These are phyloP conservation scores for Hycleus cichorii DNA, from an alignment of 1,140 invertebrate genomes.

Conservation along the genomic window DNA sequence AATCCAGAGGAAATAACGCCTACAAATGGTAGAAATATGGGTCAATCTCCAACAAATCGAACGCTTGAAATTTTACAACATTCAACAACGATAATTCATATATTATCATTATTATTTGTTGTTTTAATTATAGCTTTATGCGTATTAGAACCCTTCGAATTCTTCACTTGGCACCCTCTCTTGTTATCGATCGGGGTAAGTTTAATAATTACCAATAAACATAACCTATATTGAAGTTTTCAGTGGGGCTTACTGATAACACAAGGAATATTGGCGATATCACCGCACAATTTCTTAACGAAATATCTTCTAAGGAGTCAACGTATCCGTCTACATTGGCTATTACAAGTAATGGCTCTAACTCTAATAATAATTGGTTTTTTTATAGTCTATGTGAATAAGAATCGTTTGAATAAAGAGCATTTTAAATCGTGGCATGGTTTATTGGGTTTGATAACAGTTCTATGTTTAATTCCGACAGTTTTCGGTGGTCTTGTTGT, in stretches of 20 bases:
- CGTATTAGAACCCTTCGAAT: conserved; percentile 23
- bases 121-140: conserved; percentile 24
- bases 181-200: conserved; percentile 32
- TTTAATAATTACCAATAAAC: not conserved
- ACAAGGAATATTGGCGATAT: too few relatives aligned
- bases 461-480: conserved; percentile 19
- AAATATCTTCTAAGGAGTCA: too few relatives aligned
- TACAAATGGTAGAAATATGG: too few relatives aligned
- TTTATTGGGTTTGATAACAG: conserved; percentile 24
- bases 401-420: conserved; percentile 23
- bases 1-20: too few relatives aligned
- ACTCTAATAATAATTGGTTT: conserved; percentile 21
- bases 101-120: conserved; percentile 23
- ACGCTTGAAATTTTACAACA: not conserved
- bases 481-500: conserved; percentile 20
- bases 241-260: too few relatives aligned
- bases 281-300: too few relatives aligned
- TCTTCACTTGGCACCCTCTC: conserved; percentile 34
- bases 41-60: too few relatives aligned
- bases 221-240: too few relatives aligned
- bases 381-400: conserved; percentile 25
- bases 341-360: conserved; percentile 15
- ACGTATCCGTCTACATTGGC: conserved; percentile 22
- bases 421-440: conserved; percentile 31
- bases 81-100: conserved; percentile 26